Base-by-base conservation (phyloP, 2,888 invertebrate species). In the Dryadula phaetusa region DNA sequence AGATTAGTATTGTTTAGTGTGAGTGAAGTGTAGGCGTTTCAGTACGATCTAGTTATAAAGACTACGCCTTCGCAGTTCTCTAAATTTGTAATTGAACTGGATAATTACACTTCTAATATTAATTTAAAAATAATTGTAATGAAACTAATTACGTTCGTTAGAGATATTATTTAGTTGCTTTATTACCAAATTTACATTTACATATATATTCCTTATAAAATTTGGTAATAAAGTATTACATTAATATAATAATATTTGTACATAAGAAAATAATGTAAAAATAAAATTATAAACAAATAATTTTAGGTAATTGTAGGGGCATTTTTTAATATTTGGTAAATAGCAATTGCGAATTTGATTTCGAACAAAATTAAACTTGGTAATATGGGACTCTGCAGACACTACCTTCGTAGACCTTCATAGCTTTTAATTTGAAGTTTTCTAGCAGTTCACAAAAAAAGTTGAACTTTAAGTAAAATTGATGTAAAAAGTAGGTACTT, bases 361-460 rank as follows among this genome's bases (percentile, higher is more conserved):
- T 42, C 16, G 6, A 25, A 16, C 7, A 8, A 37, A 8, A 37
- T 37, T 6, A 8, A 22, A 37, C 37, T 3, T 56, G 2, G 2
- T 22, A 40, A 40, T n/a, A 25, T 56, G n/a, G 8, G 4, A 40
- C n/a, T 37, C 37, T 16, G 18, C 14, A 20, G 7, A 34, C 3
- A 20, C 18, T 20, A 20, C 6, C 20, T 54, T 20, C 16, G 54
- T 34, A 32, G 5, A 54, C 28, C 40, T 54, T 64, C 54, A 64
- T 64, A 34, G 46, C 53, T 20, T 64, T 53, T 64, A 64, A 44
- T 63, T 63, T 53, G 54, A 53, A 64, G 34, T 46, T 54, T 46
- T 53, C 7, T 40, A 37, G 4, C 40, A n/a, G 14, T 14, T 56
- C 18, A 18, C 37, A 40, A 47, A n/a, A 60, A 40, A 46, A 64